Base-by-base conservation (phyloP, 2,113 vertebrate genomes). In the Odontesthes bonariensis region DNA sequence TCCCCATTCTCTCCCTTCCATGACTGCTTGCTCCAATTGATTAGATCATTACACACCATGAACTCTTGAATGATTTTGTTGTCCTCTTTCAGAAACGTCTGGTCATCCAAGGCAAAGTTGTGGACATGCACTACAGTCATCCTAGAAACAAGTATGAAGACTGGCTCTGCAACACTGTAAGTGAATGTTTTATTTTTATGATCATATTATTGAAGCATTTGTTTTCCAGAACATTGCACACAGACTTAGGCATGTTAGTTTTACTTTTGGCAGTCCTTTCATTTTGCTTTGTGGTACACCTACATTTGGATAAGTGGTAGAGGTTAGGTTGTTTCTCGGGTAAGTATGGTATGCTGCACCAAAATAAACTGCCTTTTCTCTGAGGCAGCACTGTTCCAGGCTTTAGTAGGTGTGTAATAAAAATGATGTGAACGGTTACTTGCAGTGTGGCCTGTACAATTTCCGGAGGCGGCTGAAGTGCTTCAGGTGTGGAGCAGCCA, bases 391-490 rank as follows among this genome's bases (percentile, higher is more conserved):
- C 79, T 90, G 76, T 89, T 70, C 79, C 80, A 86, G 90, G 78
- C 60, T 82, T 88, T 77, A 87, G 88, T 90, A 90, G 91, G 87
- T 91, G 89, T 92, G 65, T 91, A 92, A 92, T 92, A 91, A 94
- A 94, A 94, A 92, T 84, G 69, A 89, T 94, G 64, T 94, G 91
- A 95, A 91, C 90, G 91, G 88, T 96, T 92, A 88, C 90, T 96
- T 92, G 19, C 91, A 99, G 98, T 99, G 98, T 94, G 96, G 97
- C 94, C 96, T 99, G 91, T 99, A 99, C 95, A 99, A 99, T 96
- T 99, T 99, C 96, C 96, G 97, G 85, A 97, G 98, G 92, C 96
- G 98, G 92, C 96, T 99, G 92, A 99, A 98, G 96, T 99, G 98
- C 93, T 99, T 99, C 94, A 97, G 97, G 90, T 99, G 98, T 92